These are phyloP conservation scores for Tenebrio molitor DNA, from an alignment of 1,140 invertebrate genomes.

Conservation along the genomic window DNA sequence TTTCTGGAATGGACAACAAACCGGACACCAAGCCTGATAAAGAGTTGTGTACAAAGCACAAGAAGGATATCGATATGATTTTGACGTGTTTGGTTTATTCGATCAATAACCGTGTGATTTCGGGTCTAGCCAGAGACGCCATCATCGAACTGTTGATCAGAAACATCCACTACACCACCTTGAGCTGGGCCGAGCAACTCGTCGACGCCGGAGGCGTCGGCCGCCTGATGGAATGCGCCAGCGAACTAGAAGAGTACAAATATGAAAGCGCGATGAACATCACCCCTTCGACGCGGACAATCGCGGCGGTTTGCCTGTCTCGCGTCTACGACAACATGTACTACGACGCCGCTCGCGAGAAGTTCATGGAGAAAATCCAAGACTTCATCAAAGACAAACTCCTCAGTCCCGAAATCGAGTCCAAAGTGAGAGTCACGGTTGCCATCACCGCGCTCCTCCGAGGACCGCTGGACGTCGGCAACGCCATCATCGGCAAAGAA, in stretches of 20 bases:
- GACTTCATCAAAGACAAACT: slow-evolving; percentile 92
- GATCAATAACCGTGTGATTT: slow-evolving; percentile 85
- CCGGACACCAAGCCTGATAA: slow-evolving; percentile 81
- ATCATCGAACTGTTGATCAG: slow-evolving; percentile 93
- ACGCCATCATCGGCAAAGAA: slow-evolving; percentile 90
- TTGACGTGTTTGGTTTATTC: slow-evolving; percentile 84
- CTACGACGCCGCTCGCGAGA: slow-evolving; percentile 86
- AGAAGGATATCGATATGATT: slow-evolving; percentile 85
- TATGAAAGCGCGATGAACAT: slow-evolving; percentile 93
- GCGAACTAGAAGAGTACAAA: slow-evolving; percentile 89
- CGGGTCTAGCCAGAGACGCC: slow-evolving; percentile 87
- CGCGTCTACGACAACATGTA: slow-evolving; percentile 96
- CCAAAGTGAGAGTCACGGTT: slow-evolving; percentile 88
- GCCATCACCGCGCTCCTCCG: slow-evolving; percentile 92
- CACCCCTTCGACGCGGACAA: slow-evolving; percentile 87
- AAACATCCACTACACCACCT: slow-evolving; percentile 85
- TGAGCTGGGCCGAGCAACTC: slow-evolving; percentile 91
- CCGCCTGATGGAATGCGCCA: slow-evolving; percentile 88
- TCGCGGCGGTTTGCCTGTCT: slow-evolving; percentile 89
- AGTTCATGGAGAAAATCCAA: slow-evolving; percentile 84
- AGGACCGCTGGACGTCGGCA: slow-evolving; percentile 95
- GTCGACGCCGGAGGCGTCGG: slow-evolving; percentile 74
- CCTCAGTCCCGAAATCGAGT: slow-evolving; percentile 88
- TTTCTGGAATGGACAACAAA: slow-evolving; percentile 86
- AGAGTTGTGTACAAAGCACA: slow-evolving; percentile 79